A percentile compares a stretch with the other conserved stretches of the same genome.
phyloP scores from a whole-genome alignment of 2,888 invertebrate species.

The Agrotis clavis region DNA sequence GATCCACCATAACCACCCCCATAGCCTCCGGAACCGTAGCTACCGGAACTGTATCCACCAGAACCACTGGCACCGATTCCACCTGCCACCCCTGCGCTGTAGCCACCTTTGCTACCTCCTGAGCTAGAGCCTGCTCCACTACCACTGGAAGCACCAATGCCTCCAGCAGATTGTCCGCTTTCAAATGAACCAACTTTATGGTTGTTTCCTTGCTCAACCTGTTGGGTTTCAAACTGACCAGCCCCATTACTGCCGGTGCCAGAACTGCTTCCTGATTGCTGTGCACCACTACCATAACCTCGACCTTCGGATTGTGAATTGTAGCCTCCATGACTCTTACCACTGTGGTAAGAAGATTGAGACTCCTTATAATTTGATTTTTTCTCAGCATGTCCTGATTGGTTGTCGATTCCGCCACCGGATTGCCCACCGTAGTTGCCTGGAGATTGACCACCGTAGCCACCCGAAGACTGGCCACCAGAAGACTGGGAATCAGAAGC shows the following conservation, averaged over 20 bases:
- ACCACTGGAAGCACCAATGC: constrained; percentile 30
- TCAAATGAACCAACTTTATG: constrained; percentile 31
- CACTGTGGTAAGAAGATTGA: constrained; percentile 67
- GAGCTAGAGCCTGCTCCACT: constrained; percentile 31
- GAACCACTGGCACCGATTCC: constrained; percentile 1
- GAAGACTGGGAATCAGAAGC: constrained; percentile 1
- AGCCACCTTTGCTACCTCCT: constrained; percentile 12
- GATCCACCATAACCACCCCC: constrained; percentile 25
- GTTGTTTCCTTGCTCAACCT: constrained; percentile 13
- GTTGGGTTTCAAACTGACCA: constrained; percentile 23
- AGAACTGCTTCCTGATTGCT: constrained; percentile 15
- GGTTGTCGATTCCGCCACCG: constrained; percentile 24
- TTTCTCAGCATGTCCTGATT: constrained; percentile 31
- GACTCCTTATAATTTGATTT: constrained; percentile 68
- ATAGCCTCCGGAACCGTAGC: constrained; percentile 17
- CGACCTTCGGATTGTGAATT: constrained; percentile 36
- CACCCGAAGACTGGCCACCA: neutral
- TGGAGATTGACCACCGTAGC: constrained; percentile 14
- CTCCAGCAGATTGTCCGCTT: constrained; percentile 32
- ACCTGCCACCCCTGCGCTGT: constrained; percentile 7
- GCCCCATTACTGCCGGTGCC: constrained; percentile 10
- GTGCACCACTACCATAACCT: constrained; percentile 31
- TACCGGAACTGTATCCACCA: constrained; percentile 18
- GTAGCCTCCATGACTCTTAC: constrained; percentile 35
- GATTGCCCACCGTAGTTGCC: constrained; percentile 4